Base-by-base conservation (phyloP, 2,113 vertebrate genomes). In the Scophthalmus maximus region DNA sequence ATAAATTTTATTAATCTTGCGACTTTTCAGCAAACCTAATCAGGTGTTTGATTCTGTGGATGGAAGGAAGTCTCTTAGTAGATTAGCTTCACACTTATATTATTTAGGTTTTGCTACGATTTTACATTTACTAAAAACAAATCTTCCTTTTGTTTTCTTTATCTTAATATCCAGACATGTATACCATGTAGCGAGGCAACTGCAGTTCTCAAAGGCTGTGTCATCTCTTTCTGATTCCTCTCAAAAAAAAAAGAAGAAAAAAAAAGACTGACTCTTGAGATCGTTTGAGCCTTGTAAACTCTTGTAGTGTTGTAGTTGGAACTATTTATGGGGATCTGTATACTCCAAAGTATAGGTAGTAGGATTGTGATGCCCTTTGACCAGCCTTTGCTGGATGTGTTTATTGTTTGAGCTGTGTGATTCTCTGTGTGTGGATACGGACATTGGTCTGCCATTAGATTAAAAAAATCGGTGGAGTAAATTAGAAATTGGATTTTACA, bases 41-140 rank as follows among this genome's bases (percentile, higher is more conserved):
- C 93, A 94, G 94, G 91, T 96, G 84, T 95, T 92, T 94, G 90
- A 95, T 86, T 95, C 96, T 98, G 95, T 98, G 95, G 96, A 97
- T 98, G 94, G 95, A 96, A 95, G 94, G 93, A 95, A 92, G 86
- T 94, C 88, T 92, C 77, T 85, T 78, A 61, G 64, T 73, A 79
- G 76, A 87, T 90, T 82, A 63, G 44, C 63, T 44, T 79, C 53
- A 12, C 50, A 46, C 78, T 88, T 66, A 56, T 77, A 77, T 86
- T 76, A 47, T 86, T 76, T 87, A 79, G 76, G 83, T 88, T 87
- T 87, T 79, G 88, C 87, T 90, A 87, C 73, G 74, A 29, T 73
- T 86, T 79, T 68, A 76, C 81, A 83, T 86, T 86, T 67, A 56
- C 70, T 57, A 57, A 76, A 23, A 78, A 64, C 23, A 12, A 32